Base-by-base conservation (phyloP, 1,140 invertebrate species). In the Heliothis virescens region DNA sequence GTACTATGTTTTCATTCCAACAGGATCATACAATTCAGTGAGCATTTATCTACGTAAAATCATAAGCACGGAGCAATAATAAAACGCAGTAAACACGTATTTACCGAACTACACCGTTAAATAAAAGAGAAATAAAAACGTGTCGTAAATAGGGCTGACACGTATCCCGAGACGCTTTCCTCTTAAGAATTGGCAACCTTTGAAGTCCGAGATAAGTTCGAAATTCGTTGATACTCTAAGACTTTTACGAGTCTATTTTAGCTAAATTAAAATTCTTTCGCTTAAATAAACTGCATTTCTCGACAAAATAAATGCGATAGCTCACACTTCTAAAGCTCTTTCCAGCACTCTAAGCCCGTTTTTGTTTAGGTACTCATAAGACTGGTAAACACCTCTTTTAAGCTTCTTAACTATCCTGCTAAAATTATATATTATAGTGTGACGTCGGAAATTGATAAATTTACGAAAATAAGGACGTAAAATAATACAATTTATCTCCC, bases 71-170 rank as follows among this genome's bases (percentile, higher is more conserved):
- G 11, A 21, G 57, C 57, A 75, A 75, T 75, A 75, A 75, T 62
- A 75, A 75, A 75, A 59, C 52, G 71, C 50, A 79, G 78, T 80
- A 80, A 74, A 73, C 62, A 57, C 59, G 60, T 50, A 18, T 80
- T 80, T 67, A 48, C 79, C 71, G 48, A 79, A 80, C 71, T 80
- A 74, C 53, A 72, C 60, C 71, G 34, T 60, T 80, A 50, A 75
- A 75, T 80, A 50, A 75, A 75, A 62, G 74, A 60, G 73, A 80
- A 80, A 75, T 75, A 80, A 80, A 67, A 76, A 79, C 62, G 75
- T 48, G 57, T 62, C 48, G 72, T 53, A 76, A 52, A 65, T 65
- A 76, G 60, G 60, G 59, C 50, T 76, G 74, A 29, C 74, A 65
- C 60, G 47, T 63, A 34, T 52, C 59, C 13, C 21, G 13, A 62